Evolutionary conservation across 2,113 vertebrate genomes (phyloP).

Genomic region (Antechinus flavipes): DNA sequence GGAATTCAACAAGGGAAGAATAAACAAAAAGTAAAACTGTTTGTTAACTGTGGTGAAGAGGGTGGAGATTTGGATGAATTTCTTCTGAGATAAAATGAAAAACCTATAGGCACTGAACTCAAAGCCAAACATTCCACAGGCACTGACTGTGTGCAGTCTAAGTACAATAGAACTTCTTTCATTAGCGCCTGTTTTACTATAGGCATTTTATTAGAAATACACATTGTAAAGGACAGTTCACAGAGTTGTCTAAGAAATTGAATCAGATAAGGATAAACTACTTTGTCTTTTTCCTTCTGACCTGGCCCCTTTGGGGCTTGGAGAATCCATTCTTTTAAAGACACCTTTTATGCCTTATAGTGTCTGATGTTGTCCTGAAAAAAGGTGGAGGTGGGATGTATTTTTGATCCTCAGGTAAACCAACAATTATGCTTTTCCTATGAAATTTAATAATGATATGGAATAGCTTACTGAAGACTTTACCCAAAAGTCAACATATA

Average conservation of each 20-base stretch:
- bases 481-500: background rate
- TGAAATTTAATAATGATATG: conserved; percentile 40
- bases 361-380: background rate
- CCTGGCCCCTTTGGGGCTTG: background rate
- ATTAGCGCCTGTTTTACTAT: background rate
- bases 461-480: conserved; percentile 34
- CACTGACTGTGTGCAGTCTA: conserved; percentile 25
- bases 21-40: conserved; percentile 26
- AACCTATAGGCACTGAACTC: conserved; percentile 51
- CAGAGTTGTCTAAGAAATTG: background rate
- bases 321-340: background rate
- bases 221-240: background rate
- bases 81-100: conserved; percentile 58
- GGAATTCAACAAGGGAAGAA: conserved; percentile 41
- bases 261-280: background rate
- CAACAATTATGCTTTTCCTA: background rate
- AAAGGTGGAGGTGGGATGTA: background rate
- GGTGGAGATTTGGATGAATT: conserved; percentile 33
- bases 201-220: conserved; percentile 34
- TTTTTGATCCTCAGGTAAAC: background rate
- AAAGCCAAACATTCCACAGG: conserved; percentile 28
- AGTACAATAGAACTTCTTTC: conserved; percentile 26
- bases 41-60: conserved; percentile 41
- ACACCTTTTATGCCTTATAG: background rate
- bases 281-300: conserved; percentile 27